phyloP scores from a whole-genome alignment of 2,113 vertebrate genomes.

The Cyanoramphus novaezelandiae region DNA sequence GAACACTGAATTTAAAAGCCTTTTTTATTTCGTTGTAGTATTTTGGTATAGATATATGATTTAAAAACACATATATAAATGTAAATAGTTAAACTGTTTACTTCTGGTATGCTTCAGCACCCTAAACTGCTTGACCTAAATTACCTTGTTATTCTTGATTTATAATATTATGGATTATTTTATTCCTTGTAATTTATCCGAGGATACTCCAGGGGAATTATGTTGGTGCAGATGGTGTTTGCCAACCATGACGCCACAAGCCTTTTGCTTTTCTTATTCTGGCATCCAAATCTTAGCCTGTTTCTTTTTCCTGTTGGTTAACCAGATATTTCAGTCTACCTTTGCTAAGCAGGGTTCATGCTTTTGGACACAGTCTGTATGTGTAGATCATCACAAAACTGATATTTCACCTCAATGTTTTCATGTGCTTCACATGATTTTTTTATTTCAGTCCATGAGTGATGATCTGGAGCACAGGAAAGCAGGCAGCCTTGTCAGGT shows the following conservation, averaged over 20 bases:
- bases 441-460: neutral
- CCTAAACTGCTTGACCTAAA: neutral
- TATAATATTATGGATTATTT: neutral
- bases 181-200: neutral
- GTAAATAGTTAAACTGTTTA: neutral
- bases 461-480: neutral
- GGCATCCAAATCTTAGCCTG: neutral
- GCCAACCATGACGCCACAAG: rapidly evolving
- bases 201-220: neutral
- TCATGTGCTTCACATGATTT: rapidly evolving
- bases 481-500: neutral
- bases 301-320: neutral
- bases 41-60: neutral
- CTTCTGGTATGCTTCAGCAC: neutral
- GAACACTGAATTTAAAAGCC: neutral
- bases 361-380: neutral
- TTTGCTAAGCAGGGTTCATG: neutral
- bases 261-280: neutral
- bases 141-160: neutral
- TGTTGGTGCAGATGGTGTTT: rapidly evolving
- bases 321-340: neutral
- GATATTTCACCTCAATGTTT: neutral
- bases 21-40: neutral
- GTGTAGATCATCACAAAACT: neutral
- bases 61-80: neutral